These are phyloP conservation scores for Forbesichthys agassizii DNA, from an alignment of 2,113 vertebrate species.

Conservation along the genomic window DNA sequence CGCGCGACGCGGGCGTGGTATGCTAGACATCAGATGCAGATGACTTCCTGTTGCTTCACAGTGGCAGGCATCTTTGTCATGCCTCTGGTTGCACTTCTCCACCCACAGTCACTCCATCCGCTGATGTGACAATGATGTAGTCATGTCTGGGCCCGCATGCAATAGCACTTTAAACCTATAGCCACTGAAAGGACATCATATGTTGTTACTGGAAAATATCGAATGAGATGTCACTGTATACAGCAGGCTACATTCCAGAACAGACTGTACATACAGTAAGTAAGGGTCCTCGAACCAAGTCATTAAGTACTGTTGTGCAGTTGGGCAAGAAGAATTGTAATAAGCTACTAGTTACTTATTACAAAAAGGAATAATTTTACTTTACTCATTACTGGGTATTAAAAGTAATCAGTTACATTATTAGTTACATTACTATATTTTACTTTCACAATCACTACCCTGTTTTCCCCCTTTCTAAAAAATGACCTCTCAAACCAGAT, in stretches of 20 bases:
- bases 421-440: no score
- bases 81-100: conserved; percentile 78
- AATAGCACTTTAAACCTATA: neutral
- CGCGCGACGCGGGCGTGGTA: conserved; percentile 32
- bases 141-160: conserved; percentile 44
- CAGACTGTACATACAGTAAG: no score
- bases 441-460: no score
- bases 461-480: no score
- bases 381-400: no score
- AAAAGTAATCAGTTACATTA: no score
- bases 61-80: conserved; percentile 58
- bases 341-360: no score
- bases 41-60: conserved; percentile 79
- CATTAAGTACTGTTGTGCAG: no score
- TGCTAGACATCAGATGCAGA: conserved; percentile 77
- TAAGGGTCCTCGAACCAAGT: no score
- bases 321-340: no score
- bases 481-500: no score
- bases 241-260: neutral
- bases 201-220: neutral
- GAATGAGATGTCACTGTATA: neutral
- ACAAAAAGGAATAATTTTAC: no score
- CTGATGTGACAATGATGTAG: conserved; percentile 41
- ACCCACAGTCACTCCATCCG: conserved; percentile 34
- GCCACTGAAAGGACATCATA: neutral